A percentile compares a stretch with the other conserved stretches of the same genome.
Evolutionary conservation across 2,113 vertebrate species (phyloP).

Genomic region (Mionectes macconnelli): DNA sequence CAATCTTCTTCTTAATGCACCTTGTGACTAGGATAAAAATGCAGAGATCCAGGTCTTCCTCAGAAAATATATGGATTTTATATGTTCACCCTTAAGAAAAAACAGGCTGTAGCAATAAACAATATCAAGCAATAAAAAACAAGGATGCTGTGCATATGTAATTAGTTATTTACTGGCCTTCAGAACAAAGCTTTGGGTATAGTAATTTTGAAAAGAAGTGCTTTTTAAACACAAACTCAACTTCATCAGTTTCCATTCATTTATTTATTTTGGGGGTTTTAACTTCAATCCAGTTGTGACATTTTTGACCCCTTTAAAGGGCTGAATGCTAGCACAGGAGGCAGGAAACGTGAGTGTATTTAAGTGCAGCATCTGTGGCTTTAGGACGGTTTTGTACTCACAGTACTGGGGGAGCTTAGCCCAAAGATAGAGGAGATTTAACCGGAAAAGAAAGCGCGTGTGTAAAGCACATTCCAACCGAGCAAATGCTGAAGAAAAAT

Average conservation of each 20-base stretch:
- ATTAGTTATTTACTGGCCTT: background rate
- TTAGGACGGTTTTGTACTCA: background rate
- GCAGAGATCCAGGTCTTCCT: background rate
- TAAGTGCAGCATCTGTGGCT: background rate
- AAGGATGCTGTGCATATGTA: background rate
- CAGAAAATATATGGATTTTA: background rate
- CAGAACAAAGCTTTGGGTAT: background rate
- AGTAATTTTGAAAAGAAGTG: background rate
- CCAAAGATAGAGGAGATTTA: background rate
- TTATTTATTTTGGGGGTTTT: background rate
- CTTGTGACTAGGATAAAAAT: background rate
- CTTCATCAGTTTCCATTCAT: background rate
- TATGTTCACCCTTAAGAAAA: background rate
- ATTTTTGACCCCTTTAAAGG: background rate
- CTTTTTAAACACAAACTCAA: background rate
- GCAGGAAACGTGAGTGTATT: background rate
- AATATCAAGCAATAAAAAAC: background rate
- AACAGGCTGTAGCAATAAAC: background rate
- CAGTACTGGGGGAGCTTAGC: background rate
- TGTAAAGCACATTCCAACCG: background rate
- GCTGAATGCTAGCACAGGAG: background rate
- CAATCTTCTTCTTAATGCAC: background rate
- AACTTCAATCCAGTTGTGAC: background rate
- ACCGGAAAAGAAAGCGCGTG: background rate
- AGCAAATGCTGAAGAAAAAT: background rate